Percentiles rank a stretch among this genome's conserved stretches.
phyloP scores from a whole-genome alignment of 1,140 invertebrate genomes.

The Frieseomelitta varia region DNA sequence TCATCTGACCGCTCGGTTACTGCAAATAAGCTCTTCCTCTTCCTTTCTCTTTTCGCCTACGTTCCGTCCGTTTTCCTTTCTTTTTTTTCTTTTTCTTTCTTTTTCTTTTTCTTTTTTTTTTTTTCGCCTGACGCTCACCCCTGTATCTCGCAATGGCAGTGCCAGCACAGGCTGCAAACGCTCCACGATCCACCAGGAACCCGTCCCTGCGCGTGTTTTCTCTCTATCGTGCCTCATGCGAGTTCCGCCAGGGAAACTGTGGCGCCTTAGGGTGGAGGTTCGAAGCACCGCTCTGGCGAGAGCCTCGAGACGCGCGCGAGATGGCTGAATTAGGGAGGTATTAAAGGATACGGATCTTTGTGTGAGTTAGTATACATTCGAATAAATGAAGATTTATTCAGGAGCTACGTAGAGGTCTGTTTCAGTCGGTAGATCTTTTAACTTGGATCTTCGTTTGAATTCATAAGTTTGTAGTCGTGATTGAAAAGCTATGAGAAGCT shows the following conservation, averaged over 20 bases:
- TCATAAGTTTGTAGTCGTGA: no score
- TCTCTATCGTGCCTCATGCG: conserved; percentile 54
- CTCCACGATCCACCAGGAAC: conserved; percentile 55
- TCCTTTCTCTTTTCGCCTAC: conserved; percentile 13
- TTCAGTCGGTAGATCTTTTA: no score
- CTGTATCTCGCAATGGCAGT: conserved; percentile 53
- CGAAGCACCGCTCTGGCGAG: conserved; percentile 34
- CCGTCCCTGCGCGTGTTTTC: conserved; percentile 69
- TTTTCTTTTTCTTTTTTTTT: not conserved
- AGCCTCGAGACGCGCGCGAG: conserved; percentile 44
- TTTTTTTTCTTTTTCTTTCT: no score
- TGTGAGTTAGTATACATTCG: no score
- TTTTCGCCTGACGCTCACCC: conserved; percentile 13
- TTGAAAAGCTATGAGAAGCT: no score
- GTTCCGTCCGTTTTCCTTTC: not conserved
- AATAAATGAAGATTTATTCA: no score
- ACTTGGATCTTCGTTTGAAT: no score
- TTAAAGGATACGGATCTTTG: no score
- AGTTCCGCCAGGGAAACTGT: conserved; percentile 48
- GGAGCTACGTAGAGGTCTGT: no score
- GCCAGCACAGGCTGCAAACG: conserved; percentile 26
- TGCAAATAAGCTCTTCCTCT: conserved; percentile 47
- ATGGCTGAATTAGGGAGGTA: no score
- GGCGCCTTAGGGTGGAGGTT: conserved; percentile 49
- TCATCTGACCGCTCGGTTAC: conserved; percentile 55